Evolutionary conservation across 1,140 invertebrate genomes (phyloP).

Genomic region (Potamilus streckersoni): DNA sequence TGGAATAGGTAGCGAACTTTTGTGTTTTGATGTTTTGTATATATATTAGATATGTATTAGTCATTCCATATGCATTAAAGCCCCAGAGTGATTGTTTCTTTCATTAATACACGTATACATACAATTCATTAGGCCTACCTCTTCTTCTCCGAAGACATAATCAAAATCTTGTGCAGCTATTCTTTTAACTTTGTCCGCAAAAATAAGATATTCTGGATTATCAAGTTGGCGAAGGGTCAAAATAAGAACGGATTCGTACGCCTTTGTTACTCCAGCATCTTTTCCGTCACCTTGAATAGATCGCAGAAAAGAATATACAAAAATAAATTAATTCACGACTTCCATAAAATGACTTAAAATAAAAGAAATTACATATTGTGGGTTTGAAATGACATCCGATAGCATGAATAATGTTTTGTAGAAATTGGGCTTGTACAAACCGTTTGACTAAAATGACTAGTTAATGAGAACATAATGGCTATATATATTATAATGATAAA

Average conservation of each 20-base stretch:
- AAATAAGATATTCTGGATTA: slow-evolving; percentile 33
- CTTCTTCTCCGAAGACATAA: slow-evolving; percentile 35
- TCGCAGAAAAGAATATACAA: neutral
- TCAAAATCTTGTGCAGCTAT: slow-evolving; percentile 34
- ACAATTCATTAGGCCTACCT: neutral
- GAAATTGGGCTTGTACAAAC: neutral
- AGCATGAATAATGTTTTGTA: neutral
- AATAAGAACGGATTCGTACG: slow-evolving; percentile 37
- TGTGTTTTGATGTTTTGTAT: too few species aligned
- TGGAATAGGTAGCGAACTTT: too few species aligned
- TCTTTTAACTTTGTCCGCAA: slow-evolving; percentile 38
- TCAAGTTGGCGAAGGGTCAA: slow-evolving; percentile 35
- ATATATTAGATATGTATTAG: too few species aligned
- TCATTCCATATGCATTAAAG: too few species aligned
- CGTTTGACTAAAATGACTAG: too few species aligned
- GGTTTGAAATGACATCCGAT: neutral
- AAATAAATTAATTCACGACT: neutral
- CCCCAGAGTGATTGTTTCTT: too few species aligned
- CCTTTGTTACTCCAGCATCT: slow-evolving; percentile 38
- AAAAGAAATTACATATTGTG: neutral
- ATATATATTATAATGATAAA: too few species aligned
- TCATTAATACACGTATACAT: too few species aligned
- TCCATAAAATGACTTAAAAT: neutral
- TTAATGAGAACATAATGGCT: too few species aligned
- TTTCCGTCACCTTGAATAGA: slow-evolving; percentile 34